Conservation (phyloP, 2,113 vertebrate species). For the Carettochelys insculpta region DNA sequence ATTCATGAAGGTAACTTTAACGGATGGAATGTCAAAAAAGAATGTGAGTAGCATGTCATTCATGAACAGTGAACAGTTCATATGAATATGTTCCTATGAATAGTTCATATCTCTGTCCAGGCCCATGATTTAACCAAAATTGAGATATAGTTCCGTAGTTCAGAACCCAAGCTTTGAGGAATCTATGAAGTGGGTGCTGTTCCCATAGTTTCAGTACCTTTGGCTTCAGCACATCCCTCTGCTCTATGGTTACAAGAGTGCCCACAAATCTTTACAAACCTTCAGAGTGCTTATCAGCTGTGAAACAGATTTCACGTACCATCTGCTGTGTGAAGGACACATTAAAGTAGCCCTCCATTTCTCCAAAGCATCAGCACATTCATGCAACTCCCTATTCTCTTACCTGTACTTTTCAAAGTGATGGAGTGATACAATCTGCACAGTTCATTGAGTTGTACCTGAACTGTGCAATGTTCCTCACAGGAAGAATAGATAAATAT, state of each 20-base stretch:
- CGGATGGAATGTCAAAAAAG: not conserved
- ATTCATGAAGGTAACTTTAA: not conserved
- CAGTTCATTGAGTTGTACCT: conserved; percentile 17
- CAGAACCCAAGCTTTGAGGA: not conserved
- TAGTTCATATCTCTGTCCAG: too few relatives aligned
- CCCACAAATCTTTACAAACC: conserved; percentile 52
- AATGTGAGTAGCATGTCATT: not conserved
- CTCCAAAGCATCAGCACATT: conserved; percentile 53
- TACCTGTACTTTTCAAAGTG: conserved; percentile 44
- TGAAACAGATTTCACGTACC: conserved; percentile 67
- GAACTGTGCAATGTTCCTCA: not conserved
- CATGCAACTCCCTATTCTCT: conserved; percentile 40
- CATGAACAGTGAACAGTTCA: too few relatives aligned
- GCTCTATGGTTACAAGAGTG: conserved; percentile 24
- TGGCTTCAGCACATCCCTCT: conserved; percentile 31
- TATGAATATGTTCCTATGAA: too few relatives aligned
- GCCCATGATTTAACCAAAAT: not conserved
- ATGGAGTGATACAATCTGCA: conserved; percentile 33
- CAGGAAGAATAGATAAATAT: not conserved
- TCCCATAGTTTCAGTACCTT: not conserved
- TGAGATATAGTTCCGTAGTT: not conserved
- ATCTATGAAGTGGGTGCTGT: not conserved
- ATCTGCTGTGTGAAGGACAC: conserved; percentile 70
- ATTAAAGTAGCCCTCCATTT: conserved; percentile 25
- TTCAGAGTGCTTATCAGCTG: conserved; percentile 41